Conservation (phyloP, 2,797 vertebrate species). For the Rhinichthys osculus region DNA sequence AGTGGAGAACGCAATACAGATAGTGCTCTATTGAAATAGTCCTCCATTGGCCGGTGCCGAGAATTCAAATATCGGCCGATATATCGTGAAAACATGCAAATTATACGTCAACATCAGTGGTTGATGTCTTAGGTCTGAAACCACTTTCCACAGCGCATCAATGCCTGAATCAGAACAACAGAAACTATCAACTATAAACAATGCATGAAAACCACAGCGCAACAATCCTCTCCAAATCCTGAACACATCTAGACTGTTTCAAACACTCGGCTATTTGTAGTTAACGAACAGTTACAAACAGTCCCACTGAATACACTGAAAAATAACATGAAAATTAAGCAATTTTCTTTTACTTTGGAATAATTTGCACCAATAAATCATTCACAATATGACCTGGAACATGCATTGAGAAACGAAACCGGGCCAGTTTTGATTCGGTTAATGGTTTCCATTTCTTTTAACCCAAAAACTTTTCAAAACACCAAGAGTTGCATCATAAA, state of each 20-base stretch:
- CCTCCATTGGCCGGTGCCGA: not conserved
- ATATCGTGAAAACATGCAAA: not conserved
- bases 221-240: not conserved
- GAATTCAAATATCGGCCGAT: not conserved
- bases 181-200: not conserved
- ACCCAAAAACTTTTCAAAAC: too few relatives aligned
- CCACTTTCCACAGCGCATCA: not conserved
- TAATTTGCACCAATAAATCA: not conserved
- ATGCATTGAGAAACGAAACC: not conserved
- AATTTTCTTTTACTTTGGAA: not conserved
- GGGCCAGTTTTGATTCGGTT: not conserved
- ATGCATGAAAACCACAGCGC: not conserved
- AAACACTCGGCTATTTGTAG: not conserved
- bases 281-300: not conserved
- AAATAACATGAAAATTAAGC: not conserved
- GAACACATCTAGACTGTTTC: not conserved
- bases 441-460: too few relatives aligned
- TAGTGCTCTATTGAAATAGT: not conserved
- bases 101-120: not conserved
- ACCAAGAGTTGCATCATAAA: not conserved
- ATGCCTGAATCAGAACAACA: too few relatives aligned
- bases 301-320: not conserved
- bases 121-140: not conserved
- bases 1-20: not conserved
- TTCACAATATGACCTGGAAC: not conserved